A percentile compares a stretch with the other conserved stretches of the same genome.
Conservation (phyloP, 2,113 vertebrate species). For the Athene noctua region DNA sequence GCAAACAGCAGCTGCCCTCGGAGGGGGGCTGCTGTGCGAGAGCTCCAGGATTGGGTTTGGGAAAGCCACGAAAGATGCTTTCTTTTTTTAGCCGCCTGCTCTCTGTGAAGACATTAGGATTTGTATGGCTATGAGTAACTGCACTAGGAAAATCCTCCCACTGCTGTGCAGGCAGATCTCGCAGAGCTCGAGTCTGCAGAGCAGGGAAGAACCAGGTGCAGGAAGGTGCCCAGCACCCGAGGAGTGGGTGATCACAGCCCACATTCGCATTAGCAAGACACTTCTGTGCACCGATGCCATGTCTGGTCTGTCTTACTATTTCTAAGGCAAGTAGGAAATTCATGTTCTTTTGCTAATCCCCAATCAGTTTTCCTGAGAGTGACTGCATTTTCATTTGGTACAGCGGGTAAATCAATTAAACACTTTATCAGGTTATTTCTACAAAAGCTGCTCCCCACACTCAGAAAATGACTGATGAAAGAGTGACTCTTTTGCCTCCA, state of each 20-base stretch:
- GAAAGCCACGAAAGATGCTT: neutral
- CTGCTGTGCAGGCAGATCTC: slow-evolving; percentile 2
- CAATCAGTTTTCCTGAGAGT: slow-evolving; percentile 1
- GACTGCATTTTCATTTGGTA: neutral
- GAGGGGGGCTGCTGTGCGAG: neutral
- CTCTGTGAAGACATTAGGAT: neutral
- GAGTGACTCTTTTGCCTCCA: neutral
- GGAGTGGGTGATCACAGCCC: slow-evolving; percentile 6
- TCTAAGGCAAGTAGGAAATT: neutral
- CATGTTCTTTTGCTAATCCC: neutral
- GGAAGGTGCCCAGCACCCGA: neutral
- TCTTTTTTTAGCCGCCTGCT: slow-evolving; percentile 52
- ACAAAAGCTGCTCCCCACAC: neutral
- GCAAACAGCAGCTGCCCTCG: neutral
- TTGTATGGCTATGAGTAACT: slow-evolving; percentile 28
- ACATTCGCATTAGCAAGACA: neutral
- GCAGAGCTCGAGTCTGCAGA: neutral
- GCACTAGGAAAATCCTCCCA: slow-evolving; percentile 45
- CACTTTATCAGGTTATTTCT: slow-evolving; percentile 25
- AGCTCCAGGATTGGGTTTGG: neutral
- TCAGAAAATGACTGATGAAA: slow-evolving; percentile 27
- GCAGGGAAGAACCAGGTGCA: neutral
- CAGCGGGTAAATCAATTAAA: slow-evolving; percentile 44
- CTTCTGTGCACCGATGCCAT: neutral
- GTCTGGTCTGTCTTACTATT: neutral